Evolutionary conservation across 2,888 invertebrate species (phyloP).

Genomic region (Germaria angustata): DNA sequence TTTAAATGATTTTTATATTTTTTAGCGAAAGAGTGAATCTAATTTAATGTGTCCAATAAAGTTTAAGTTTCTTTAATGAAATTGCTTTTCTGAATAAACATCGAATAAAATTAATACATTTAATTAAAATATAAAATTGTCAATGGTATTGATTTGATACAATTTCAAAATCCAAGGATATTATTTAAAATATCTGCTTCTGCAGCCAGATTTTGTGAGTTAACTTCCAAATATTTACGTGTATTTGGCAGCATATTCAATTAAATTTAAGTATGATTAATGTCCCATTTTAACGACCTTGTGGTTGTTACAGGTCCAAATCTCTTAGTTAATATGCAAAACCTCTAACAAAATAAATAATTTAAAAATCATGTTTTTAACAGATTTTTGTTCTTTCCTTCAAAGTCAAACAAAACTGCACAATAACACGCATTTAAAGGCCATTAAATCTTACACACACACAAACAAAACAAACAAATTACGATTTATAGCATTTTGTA

Average conservation of each 20-base stretch:
- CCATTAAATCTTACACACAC: constrained; percentile 41
- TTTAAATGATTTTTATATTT: too few species aligned
- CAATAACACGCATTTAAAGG: constrained; percentile 54
- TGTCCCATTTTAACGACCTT: constrained; percentile 60
- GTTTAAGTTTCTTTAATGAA: too few species aligned
- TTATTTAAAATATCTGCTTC: neutral
- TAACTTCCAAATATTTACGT: too few species aligned
- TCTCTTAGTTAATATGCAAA: constrained; percentile 66
- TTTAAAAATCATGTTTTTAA: constrained; percentile 66
- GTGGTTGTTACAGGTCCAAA: constrained; percentile 16
- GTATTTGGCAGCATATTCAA: constrained; percentile 64
- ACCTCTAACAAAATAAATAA: constrained; percentile 66
- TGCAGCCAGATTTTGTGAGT: neutral
- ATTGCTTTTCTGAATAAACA: too few species aligned
- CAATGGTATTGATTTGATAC: too few species aligned
- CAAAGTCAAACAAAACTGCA: constrained; percentile 62
- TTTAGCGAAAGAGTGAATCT: too few species aligned
- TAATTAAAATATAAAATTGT: too few species aligned
- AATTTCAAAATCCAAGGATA: neutral
- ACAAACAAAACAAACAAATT: constrained; percentile 64
- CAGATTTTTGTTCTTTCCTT: constrained; percentile 67
- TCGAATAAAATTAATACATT: too few species aligned
- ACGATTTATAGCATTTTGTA: constrained; percentile 70
- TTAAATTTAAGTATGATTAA: constrained; percentile 70
- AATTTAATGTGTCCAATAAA: too few species aligned